Percentiles rank a stretch among this genome's conserved stretches.
Evolutionary conservation across 2,888 invertebrate species (phyloP).

Genomic region (Dicroscelio sp.): DNA sequence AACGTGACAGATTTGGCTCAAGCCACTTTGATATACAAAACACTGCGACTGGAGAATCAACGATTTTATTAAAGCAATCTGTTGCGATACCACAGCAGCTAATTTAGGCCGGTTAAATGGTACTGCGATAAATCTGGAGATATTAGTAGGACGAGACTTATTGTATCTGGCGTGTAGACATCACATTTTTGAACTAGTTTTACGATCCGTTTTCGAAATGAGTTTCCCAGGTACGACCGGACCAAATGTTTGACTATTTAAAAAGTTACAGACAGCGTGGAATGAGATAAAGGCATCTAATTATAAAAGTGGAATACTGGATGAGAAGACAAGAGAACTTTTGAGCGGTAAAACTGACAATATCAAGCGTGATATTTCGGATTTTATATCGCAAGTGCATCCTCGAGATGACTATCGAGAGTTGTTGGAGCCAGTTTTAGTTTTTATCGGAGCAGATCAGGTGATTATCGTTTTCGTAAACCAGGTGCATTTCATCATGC

Average conservation of each 20-base stretch:
- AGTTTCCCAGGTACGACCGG: conserved; percentile 39
- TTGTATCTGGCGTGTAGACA: conserved; percentile 73
- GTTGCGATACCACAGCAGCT: conserved; percentile 82
- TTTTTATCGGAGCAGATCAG: conserved; percentile 48
- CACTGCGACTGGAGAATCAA: conserved; percentile 52
- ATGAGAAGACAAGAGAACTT: conserved; percentile 45
- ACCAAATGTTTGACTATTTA: conserved; percentile 56
- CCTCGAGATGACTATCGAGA: conserved; percentile 82
- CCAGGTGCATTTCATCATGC: conserved; percentile 81
- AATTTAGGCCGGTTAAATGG: conserved; percentile 82
- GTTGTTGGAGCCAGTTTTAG: conserved; percentile 76
- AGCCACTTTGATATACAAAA: conserved; percentile 54
- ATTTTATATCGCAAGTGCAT: conserved; percentile 16
- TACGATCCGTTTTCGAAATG: conserved; percentile 52
- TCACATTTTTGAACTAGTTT: conserved; percentile 55
- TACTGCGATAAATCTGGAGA: conserved; percentile 81
- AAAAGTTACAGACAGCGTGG: conserved; percentile 51
- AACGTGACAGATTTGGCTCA: conserved; percentile 61
- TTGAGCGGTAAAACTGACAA: conserved; percentile 47
- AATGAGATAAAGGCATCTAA: conserved; percentile 29
- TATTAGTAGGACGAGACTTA: conserved; percentile 74
- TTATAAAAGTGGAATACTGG: conserved; percentile 47
- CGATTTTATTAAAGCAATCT: conserved; percentile 61
- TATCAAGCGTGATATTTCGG: conserved; percentile 18
- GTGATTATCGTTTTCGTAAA: conserved; percentile 28